Evolutionary conservation across 2,888 invertebrate genomes (phyloP), one percentile per base, ranked within the genome.

Genomic region (Troides helena): DNA sequence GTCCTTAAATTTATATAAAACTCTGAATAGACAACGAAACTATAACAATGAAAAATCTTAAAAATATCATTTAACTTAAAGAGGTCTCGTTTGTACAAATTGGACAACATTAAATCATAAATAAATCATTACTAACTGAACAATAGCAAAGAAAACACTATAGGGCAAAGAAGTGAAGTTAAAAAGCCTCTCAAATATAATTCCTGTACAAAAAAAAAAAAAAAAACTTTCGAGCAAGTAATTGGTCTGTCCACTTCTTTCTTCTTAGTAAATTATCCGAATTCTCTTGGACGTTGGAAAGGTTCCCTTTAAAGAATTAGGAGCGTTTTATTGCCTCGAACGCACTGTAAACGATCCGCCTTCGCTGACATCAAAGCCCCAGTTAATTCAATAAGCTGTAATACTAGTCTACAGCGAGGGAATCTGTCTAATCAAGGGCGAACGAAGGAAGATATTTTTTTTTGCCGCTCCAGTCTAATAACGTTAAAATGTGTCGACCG

Each of bases 221-320:
- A 57, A 57, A 58, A 23, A n/a, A n/a, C 23, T n/a, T 53, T n/a
- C 3, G 23, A 25, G 14, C 57, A 14, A 53, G 72, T 76, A 75
- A 78, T 74, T 75, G 71, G 72, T 72, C 69, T 72, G 73, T 76
- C 74, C 78, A 80, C 83, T 81, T 78, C 80, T 62, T 57, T 62
- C 57, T 57, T 82, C 83, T 86, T 85, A 83, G 79, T 81, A 81
- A 84, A 81, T 81, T 82, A 84, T 82, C 80, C 79, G 85, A 87
- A 87, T 88, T 85, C 81, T 80, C 80, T 80, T 78, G 79, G 68
- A 77, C 81, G 36, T 76, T 82, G 81, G 83, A 81, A 83, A 81
- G 83, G 76, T 78, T 81, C 78, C 83, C 84, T 85, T 87, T 82
- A 84, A 82, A 85, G 82, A 86, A 88, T 88, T 87, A 86, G 60